Base-by-base conservation (phyloP, 2,797 vertebrate species). In the Holocentrus rufus region DNA sequence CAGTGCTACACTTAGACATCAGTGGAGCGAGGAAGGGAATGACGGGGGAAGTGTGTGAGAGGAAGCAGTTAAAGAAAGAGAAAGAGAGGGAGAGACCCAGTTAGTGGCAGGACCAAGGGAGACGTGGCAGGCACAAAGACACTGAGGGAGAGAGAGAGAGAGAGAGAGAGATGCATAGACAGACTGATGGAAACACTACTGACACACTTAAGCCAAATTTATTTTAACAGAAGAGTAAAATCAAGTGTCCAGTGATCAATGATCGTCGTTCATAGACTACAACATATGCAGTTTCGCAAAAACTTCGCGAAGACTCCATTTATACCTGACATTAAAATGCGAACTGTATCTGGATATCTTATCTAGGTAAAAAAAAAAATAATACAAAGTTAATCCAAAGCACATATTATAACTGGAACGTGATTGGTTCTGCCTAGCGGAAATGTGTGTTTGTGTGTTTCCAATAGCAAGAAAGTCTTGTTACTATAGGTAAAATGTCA, bases 21-120 rank as follows among this genome's bases (percentile, higher is more conserved):
- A 66, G 84, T 72, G 77, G 80, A 80, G 76, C 77, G 42, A 71
- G 72, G 85, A 22, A 56, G 76, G 76, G 69, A 30, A 72, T 54
- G 70, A 58, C 60, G 76, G 72, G 55, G 59, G 60, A 14, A 60
- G 71, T 31, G 72, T 60, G 78, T 65, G 67, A 77, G 56, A 69
- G 46, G 79, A 49, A 77, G 84, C 66, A 54, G 82, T 87, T 78
- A 63, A 68, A 80, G 69, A 64, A 69, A 72, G 80, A 60, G 86
- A 78, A 68, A 79, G 77, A 88, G 75, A 91, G 82, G 83, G 80
- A 90, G 88, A 91, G 82, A 91, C 81, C 79, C 77, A 66, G 86
- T 93, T 89, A 92, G 90, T 89, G 80, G 87, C 85, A 81, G 88
- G 85, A 86, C 87, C 84, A 76, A 85, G 77, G 84, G 81, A 88